Evolutionary conservation across 1,140 invertebrate species (phyloP).

Genomic region (Proales similis): DNA sequence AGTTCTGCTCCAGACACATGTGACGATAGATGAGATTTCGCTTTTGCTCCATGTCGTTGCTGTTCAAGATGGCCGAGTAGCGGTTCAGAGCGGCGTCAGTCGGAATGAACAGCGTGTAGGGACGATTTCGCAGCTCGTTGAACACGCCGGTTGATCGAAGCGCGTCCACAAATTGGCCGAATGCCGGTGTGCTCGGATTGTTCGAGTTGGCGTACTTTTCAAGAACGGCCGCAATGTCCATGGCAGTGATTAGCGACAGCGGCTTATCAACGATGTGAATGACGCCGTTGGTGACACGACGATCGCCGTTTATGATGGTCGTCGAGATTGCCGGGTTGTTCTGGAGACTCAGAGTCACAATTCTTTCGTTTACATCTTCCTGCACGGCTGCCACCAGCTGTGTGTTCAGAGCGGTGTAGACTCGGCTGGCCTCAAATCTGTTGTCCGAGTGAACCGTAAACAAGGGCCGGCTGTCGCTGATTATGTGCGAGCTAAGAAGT

Average conservation of each 20-base stretch:
- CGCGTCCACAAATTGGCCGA: constrained; percentile 28
- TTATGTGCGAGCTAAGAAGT: constrained; percentile 17
- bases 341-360: not conserved
- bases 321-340: constrained; percentile 1
- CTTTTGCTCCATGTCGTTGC: constrained; percentile 21
- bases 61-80: constrained; percentile 6
- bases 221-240: constrained; percentile 3
- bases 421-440: constrained; percentile 3
- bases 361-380: not conserved
- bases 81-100: constrained; percentile 13
- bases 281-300: constrained; percentile 24
- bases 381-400: not conserved
- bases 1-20: constrained; percentile 36
- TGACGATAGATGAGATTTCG: constrained; percentile 20
- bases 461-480: constrained; percentile 21
- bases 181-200: constrained; percentile 12
- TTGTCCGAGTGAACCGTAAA: constrained; percentile 15
- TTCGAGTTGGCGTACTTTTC: constrained; percentile 10
- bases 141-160: constrained; percentile 16
- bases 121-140: constrained; percentile 12
- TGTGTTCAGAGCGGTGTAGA: constrained; percentile 25
- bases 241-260: not conserved
- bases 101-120: constrained; percentile 29
- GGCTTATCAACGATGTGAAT: constrained; percentile 25
- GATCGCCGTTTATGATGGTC: constrained; percentile 16